These are phyloP conservation scores for Rhincodon typus DNA, from an alignment of 2,797 vertebrate species.

Conservation along the genomic window DNA sequence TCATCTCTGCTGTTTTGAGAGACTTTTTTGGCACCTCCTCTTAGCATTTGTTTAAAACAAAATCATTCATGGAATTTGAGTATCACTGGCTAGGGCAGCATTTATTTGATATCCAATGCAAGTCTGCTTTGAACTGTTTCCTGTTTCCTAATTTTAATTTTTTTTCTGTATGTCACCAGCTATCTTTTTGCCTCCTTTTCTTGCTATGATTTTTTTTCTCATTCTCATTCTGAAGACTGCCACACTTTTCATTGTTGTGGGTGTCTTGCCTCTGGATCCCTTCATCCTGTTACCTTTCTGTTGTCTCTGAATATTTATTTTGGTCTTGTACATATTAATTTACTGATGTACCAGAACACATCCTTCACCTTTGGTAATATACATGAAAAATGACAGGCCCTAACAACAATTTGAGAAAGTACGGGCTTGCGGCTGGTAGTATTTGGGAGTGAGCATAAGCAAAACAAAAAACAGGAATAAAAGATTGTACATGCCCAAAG, in stretches of 20 bases:
- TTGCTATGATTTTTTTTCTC: not conserved
- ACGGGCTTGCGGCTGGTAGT: not conserved
- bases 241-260: not conserved
- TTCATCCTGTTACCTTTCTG: not conserved
- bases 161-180: not conserved
- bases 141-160: not conserved
- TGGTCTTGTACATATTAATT: not conserved
- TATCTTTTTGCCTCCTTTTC: not conserved
- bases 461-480: not conserved
- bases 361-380: not conserved
- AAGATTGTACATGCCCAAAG: too few species aligned
- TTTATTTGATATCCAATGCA: not conserved
- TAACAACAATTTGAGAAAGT: not conserved
- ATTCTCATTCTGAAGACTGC: not conserved
- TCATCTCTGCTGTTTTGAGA: not conserved
- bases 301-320: not conserved
- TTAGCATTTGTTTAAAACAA: not conserved
- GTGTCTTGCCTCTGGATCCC: not conserved
- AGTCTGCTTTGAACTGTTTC: not conserved
- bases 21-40: not conserved
- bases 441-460: not conserved
- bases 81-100: too few species aligned
- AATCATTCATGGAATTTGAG: too few species aligned
- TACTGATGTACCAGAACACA: not conserved
- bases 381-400: not conserved